Percentiles rank a stretch among this genome's conserved stretches.
These are phyloP conservation scores for Tryphoninae sp. DNA, from an alignment of 2,888 invertebrate genomes.

Conservation along the genomic window DNA sequence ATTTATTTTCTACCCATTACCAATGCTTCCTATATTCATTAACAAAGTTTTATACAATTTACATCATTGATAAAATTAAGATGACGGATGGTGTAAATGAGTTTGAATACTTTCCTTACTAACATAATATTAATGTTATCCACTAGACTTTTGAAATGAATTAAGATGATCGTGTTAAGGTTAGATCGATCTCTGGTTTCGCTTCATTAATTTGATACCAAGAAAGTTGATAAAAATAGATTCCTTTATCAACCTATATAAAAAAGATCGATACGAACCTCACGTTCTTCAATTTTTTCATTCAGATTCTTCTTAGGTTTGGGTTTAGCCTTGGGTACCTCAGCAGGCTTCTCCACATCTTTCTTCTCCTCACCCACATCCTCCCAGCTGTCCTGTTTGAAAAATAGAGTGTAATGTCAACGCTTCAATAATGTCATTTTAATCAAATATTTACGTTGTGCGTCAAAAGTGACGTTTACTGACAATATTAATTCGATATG, in stretches of 20 bases:
- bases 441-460: background rate
- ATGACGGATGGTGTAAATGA: too few relatives aligned
- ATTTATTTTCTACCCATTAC: too few relatives aligned
- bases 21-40: too few relatives aligned
- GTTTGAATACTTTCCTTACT: too few relatives aligned
- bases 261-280: slow-evolving; percentile 83
- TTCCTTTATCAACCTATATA: background rate
- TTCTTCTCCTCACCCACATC: slow-evolving; percentile 93
- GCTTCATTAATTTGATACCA: background rate
- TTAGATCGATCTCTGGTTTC: background rate
- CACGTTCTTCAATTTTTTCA: slow-evolving; percentile 94
- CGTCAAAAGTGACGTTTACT: background rate
- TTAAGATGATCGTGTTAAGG: too few relatives aligned
- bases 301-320: slow-evolving; percentile 89
- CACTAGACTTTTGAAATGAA: too few relatives aligned
- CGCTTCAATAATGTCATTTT: background rate
- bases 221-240: slow-evolving; percentile 12
- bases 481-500: slow-evolving; percentile 35
- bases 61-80: too few relatives aligned
- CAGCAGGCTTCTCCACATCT: slow-evolving; percentile 87
- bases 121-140: too few relatives aligned
- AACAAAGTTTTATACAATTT: too few relatives aligned
- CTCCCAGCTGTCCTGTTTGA: slow-evolving; percentile 94
- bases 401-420: slow-evolving; percentile 44
- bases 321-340: slow-evolving; percentile 84